Evolutionary conservation across 2,888 invertebrate species (phyloP), one percentile per base, ranked within the genome.

Genomic region (Exephanes ischioxanthus): DNA sequence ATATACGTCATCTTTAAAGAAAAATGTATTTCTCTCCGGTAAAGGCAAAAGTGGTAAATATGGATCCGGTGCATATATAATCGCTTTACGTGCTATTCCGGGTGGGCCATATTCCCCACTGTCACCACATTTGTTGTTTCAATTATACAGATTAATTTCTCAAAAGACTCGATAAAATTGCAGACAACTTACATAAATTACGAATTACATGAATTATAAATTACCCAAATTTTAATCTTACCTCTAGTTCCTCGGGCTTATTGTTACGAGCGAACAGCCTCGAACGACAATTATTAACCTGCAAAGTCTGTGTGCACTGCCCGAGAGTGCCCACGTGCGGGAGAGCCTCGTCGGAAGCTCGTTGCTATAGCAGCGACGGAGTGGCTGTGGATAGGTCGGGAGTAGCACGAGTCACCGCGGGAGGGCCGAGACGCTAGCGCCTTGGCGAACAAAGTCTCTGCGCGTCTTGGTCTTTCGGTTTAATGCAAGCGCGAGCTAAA

Each of bases 331-430:
- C 22, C 48, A 68, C 68, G 45, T 68, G 68, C 68, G 45, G 22
- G 1, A 0, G 11, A 58, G 58, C 1, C 11, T 26, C 22, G 58
- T 58, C 58, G 11, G 11, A 11, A 61, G 16, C 3, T 45, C 70
- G 48, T 51, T 30, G 14, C 30, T 16, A 58, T 9, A 68, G 45
- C 45, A n/a, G 66, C 30, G 30, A 30, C 30, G 19, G 14, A 22
- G 58, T 11, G 22, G 22, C 14, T 66, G 80, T 67, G 66, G 66
- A 72, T 67, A 80, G 72, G 66, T 67, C 66, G n/a, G 66, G 41
- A 55, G 66, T 67, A 30, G 37, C 67, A 11, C 41, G 53, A 58
- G 9, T 4, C 22, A 3, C 58, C 26, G 26, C 58, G 58, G 58
- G 26, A 58, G 26, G 58, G 14, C 58, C 58, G 26, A 58, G 26